Conservation (phyloP, 2,113 vertebrate species). For the human region GRCh38 chr6:120552001-120552500, state of each 20-base stretch:
- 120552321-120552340: neutral
- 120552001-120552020: no score
- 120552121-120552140: slow-evolving; percentile 26
- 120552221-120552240: neutral
- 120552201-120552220: neutral
- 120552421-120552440: neutral
- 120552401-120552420: neutral
- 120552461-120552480: neutral
- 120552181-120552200: neutral
- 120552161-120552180: slow-evolving; percentile 13
- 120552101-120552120: neutral
- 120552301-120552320: neutral
- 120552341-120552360: neutral
- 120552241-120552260: neutral
- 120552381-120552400: neutral
- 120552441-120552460: neutral
- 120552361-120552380: neutral
- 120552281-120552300: neutral
- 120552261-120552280: neutral
- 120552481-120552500: neutral
- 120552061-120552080: no score
- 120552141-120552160: neutral
- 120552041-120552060: no score
- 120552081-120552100: no score
- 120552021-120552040: no score